These are phyloP conservation scores for Eilema caniola DNA, from an alignment of 2,888 invertebrate genomes.

Conservation along the genomic window DNA sequence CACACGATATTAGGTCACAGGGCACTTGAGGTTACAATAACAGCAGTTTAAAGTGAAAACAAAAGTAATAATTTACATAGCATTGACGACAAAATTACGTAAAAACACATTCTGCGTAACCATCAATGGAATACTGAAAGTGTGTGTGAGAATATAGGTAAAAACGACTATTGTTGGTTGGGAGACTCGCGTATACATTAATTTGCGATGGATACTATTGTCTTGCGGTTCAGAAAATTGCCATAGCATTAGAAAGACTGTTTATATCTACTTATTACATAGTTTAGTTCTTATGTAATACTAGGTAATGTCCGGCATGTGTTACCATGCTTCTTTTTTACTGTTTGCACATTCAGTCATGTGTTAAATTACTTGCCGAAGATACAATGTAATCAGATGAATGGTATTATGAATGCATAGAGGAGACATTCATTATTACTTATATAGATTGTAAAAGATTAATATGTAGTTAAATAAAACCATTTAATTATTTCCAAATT, in stretches of 20 bases:
- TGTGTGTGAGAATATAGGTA: conserved; percentile 59
- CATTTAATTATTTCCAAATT: neutral
- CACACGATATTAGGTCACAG: neutral
- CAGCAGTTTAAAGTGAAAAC: conserved; percentile 44
- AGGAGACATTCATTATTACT: neutral
- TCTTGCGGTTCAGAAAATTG: conserved; percentile 27
- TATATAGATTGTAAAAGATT: neutral
- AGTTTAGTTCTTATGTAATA: conserved; percentile 10
- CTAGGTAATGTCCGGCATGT: neutral
- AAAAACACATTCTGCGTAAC: conserved; percentile 60
- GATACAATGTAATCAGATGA: neutral
- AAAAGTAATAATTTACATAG: conserved; percentile 28
- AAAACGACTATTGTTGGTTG: conserved; percentile 58
- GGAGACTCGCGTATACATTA: conserved; percentile 29
- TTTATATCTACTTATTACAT: conserved; percentile 21
- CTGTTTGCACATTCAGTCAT: neutral
- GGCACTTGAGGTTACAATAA: conserved; percentile 33
- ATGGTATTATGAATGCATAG: too few relatives aligned
- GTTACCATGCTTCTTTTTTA: neutral
- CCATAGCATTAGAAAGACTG: conserved; percentile 22
- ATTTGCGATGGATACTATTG: conserved; percentile 36
- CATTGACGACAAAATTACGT: conserved; percentile 29
- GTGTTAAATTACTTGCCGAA: neutral
- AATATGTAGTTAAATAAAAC: too few relatives aligned
- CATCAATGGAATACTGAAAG: conserved; percentile 67